Evolutionary conservation across 2,888 invertebrate genomes (phyloP).

Genomic region (Melanophora roralis): DNA sequence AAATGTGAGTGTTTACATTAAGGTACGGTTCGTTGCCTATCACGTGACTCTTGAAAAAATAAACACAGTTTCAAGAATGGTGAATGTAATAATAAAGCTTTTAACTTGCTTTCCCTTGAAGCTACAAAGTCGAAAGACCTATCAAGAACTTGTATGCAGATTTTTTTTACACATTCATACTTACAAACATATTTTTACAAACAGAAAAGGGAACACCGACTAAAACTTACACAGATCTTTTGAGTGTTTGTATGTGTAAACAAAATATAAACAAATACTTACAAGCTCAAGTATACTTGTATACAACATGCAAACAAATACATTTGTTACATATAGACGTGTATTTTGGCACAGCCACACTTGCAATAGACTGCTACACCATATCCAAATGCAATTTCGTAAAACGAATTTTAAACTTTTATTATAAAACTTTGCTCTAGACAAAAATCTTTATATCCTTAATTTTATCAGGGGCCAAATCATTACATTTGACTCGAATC

Average conservation of each 20-base stretch:
- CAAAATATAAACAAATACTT: slow-evolving; percentile 57
- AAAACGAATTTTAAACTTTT: no score
- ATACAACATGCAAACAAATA: slow-evolving; percentile 24
- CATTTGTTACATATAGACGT: not conserved
- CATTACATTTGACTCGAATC: no score
- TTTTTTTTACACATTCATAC: not conserved
- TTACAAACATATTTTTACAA: not conserved
- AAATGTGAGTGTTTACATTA: no score
- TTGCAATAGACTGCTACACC: not conserved
- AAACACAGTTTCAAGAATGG: slow-evolving; percentile 46
- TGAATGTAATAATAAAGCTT: slow-evolving; percentile 45
- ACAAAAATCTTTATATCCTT: no score
- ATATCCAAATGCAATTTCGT: not conserved
- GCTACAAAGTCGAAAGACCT: not conserved
- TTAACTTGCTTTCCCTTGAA: slow-evolving; percentile 33
- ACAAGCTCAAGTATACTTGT: slow-evolving; percentile 50
- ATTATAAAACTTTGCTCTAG: no score
- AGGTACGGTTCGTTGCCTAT: slow-evolving; percentile 10
- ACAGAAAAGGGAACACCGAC: no score
- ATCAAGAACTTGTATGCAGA: slow-evolving; percentile 30
- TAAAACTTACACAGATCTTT: slow-evolving; percentile 1
- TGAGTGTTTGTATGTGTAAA: slow-evolving; percentile 36
- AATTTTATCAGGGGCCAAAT: no score
- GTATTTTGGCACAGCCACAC: not conserved
- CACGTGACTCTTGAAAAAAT: slow-evolving; percentile 42